Evolutionary conservation across 2,888 invertebrate genomes (phyloP), one percentile per base, ranked within the genome.

Genomic region (Cerastis rubricosa): DNA sequence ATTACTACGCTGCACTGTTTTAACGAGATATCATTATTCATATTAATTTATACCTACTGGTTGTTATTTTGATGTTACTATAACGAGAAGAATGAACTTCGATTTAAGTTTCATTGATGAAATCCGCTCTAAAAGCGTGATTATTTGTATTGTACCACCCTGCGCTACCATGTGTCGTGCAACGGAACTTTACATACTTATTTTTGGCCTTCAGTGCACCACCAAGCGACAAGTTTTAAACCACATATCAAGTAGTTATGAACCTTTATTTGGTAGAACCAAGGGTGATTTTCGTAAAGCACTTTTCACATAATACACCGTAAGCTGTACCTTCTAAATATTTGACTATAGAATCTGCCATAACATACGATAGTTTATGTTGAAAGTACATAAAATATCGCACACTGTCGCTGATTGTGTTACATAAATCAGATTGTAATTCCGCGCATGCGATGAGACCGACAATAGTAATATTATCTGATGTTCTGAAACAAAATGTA

Each of bases 391-490:
- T 29, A 57, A 71, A 59, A 64, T 49, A 72, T 80, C 14, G 35
- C 14, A 47, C 29, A 19, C 25, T 49, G 17, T 43, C 29, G 29
- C 51, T 29, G 51, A 81, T 40, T 74, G 29, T 74, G 19, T 70
- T 47, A 47, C 45, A 66, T 81, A n/a, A 61, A 81, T 73, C 65
- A 19, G 74, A 63, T 79, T 29, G 72, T 57, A 71, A 63, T 68
- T 29, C 29, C 54, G 25, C 29, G 29, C 63, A 19, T 40, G 54
- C 40, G 29, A 47, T 29, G 22, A 45, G 9, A 59, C 9, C 11
- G 40, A 45, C 7, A 69, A 61, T 29, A 63, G 29, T 29, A 59
- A 35, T 35, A 35, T 25, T 67, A 78, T 78, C 17, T 51, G 79
- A 47, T 63, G 54, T 68, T 40, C 35, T 22, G 47, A 80, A 19